These are phyloP conservation scores for Pseudomyrmex sp. DNA, from an alignment of 1,140 invertebrate species.

Conservation along the genomic window DNA sequence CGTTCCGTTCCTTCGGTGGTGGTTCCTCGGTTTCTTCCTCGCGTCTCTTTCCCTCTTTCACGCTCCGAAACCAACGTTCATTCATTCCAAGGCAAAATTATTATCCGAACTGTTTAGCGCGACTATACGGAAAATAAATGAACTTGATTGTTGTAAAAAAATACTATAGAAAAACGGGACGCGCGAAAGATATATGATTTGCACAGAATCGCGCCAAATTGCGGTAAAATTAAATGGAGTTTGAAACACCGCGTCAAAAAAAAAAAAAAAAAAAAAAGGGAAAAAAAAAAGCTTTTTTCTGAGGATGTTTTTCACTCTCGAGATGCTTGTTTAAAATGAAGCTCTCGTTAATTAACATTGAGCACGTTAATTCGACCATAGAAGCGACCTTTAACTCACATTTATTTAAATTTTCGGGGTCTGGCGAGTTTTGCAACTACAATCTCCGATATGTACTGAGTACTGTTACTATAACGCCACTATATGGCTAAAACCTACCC, in stretches of 20 bases:
- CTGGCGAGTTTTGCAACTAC: slow-evolving; percentile 29
- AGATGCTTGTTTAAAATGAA: background rate
- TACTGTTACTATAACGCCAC: slow-evolving; percentile 19
- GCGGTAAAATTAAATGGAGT: slow-evolving; percentile 5
- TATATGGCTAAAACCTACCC: background rate
- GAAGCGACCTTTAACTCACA: background rate
- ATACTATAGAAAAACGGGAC: background rate
- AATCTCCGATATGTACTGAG: background rate
- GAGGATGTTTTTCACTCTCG: background rate
- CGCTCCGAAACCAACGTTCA: too few species aligned
- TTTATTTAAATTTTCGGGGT: slow-evolving; percentile 27
- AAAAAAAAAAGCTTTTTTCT: background rate
- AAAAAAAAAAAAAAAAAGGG: background rate
- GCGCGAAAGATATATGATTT: background rate
- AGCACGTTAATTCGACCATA: slow-evolving; percentile 19
- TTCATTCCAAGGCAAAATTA: background rate
- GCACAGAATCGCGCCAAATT: background rate
- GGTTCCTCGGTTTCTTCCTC: too few species aligned
- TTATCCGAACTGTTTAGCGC: background rate
- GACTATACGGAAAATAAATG: background rate
- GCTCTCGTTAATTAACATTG: background rate
- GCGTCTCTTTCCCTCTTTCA: background rate
- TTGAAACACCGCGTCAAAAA: too few species aligned
- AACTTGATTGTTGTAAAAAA: background rate
- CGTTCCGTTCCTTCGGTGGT: background rate